Evolutionary conservation across 2,888 invertebrate species (phyloP).

Genomic region (Colostygia pectinataria): DNA sequence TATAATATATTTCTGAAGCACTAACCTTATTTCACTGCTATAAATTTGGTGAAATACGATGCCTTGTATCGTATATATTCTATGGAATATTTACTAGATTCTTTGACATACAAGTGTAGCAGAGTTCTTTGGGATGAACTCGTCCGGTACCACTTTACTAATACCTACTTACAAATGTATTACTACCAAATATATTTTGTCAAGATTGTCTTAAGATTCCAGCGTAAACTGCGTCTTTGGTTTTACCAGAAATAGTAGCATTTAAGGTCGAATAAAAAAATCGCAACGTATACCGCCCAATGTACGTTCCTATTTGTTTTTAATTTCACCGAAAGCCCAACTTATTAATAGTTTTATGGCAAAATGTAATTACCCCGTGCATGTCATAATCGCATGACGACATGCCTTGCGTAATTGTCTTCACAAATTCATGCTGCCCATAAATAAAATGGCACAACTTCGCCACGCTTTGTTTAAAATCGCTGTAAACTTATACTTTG

Average conservation of each 20-base stretch:
- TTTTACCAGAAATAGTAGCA: too few relatives aligned
- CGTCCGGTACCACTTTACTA: too few relatives aligned
- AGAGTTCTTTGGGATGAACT: too few relatives aligned
- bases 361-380: slow-evolving; percentile 15
- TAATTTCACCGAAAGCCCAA: background rate
- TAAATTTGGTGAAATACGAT: slow-evolving; percentile 9
- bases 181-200: too few relatives aligned
- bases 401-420: slow-evolving; percentile 5
- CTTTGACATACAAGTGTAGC: too few relatives aligned
- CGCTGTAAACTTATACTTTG: too few relatives aligned
- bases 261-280: too few relatives aligned
- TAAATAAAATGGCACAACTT: slow-evolving; percentile 2
- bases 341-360: slow-evolving; percentile 7
- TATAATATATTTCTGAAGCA: slow-evolving; percentile 10
- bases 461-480: background rate
- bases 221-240: background rate
- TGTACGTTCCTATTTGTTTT: too few relatives aligned
- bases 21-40: slow-evolving; percentile 5
- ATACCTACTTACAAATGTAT: too few relatives aligned
- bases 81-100: background rate
- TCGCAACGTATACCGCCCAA: background rate
- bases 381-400: slow-evolving; percentile 11
- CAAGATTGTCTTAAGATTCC: too few relatives aligned
- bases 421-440: slow-evolving; percentile 2
- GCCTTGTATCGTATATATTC: background rate